These are phyloP conservation scores for Oryzias javanicus DNA, from an alignment of 2,113 vertebrate genomes.

Conservation along the genomic window DNA sequence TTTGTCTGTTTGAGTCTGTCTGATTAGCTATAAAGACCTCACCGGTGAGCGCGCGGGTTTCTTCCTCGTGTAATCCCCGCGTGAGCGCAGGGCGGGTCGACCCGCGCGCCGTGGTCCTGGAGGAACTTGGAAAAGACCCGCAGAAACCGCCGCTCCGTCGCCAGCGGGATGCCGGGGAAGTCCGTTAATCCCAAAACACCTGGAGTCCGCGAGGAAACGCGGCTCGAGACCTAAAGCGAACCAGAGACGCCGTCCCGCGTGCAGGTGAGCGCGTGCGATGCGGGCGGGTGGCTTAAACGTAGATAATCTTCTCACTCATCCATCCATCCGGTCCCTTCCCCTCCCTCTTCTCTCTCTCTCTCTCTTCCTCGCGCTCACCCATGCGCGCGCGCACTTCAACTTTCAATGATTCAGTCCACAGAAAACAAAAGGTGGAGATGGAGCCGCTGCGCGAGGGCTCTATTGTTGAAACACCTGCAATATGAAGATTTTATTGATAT, in stretches of 20 bases:
- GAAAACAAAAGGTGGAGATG: slow-evolving; percentile 2
- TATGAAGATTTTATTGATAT: too few species aligned
- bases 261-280: slow-evolving; percentile 50
- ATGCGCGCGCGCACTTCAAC: background rate
- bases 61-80: slow-evolving; percentile 50
- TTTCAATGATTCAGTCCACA: slow-evolving; percentile 14
- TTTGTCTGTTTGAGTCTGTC: background rate
- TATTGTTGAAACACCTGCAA: slow-evolving; percentile 39
- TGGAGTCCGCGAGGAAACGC: background rate
- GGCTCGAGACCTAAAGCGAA: background rate
- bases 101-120: slow-evolving; percentile 16
- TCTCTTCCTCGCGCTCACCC: background rate
- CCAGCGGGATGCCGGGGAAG: background rate
- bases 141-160: slow-evolving; percentile 22
- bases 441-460: background rate
- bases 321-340: background rate
- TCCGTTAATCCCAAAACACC: slow-evolving; percentile 44
- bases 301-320: slow-evolving; percentile 41
- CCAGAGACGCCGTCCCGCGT: slow-evolving; percentile 1
- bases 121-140: slow-evolving; percentile 47
- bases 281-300: slow-evolving; percentile 25
- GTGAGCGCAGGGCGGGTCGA: slow-evolving; percentile 40
- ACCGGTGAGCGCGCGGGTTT: slow-evolving; percentile 38
- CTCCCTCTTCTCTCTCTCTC: background rate
- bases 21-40: slow-evolving; percentile 39